These are phyloP conservation scores for Carcina quercana DNA, from an alignment of 2,888 invertebrate genomes.

Conservation along the genomic window DNA sequence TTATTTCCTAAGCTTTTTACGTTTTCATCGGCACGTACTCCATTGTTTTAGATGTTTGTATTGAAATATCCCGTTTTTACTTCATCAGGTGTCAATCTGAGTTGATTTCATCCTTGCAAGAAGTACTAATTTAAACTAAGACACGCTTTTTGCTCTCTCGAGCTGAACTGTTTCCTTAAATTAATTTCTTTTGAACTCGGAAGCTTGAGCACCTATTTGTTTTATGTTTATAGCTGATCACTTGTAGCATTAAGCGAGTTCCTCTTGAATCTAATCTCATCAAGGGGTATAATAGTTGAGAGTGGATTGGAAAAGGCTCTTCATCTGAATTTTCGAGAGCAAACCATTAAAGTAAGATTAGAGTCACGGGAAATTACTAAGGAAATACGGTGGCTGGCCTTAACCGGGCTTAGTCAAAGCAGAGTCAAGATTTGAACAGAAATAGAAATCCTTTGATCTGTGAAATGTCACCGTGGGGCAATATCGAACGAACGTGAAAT, in stretches of 20 bases:
- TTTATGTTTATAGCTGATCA: background rate
- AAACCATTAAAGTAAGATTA: constrained; percentile 27
- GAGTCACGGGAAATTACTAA: constrained; percentile 41
- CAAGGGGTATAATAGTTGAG: constrained; percentile 4
- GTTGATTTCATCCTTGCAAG: constrained; percentile 18
- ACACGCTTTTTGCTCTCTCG: constrained; percentile 6
- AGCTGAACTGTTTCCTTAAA: constrained; percentile 8
- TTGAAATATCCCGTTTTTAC: constrained; percentile 33
- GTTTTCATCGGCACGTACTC: constrained; percentile 12
- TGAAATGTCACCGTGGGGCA: constrained; percentile 28
- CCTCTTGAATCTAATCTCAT: constrained; percentile 2
- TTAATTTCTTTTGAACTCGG: constrained; percentile 4
- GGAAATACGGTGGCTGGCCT: constrained; percentile 41
- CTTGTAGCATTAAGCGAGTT: background rate
- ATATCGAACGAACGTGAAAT: constrained; percentile 31
- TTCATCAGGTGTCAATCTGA: constrained; percentile 22
- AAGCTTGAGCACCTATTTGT: background rate
- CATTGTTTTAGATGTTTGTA: constrained; percentile 15
- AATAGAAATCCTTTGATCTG: constrained; percentile 54
- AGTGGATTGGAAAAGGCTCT: constrained; percentile 18
- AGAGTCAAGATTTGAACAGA: constrained; percentile 34
- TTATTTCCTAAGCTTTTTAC: constrained; percentile 14
- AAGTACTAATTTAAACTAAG: too few relatives aligned
- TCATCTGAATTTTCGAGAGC: constrained; percentile 24
- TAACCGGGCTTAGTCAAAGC: constrained; percentile 37